Evolutionary conservation across 2,797 vertebrate species (phyloP), one percentile per base, ranked within the genome.

Genomic region (Onychomys arenicola): DNA sequence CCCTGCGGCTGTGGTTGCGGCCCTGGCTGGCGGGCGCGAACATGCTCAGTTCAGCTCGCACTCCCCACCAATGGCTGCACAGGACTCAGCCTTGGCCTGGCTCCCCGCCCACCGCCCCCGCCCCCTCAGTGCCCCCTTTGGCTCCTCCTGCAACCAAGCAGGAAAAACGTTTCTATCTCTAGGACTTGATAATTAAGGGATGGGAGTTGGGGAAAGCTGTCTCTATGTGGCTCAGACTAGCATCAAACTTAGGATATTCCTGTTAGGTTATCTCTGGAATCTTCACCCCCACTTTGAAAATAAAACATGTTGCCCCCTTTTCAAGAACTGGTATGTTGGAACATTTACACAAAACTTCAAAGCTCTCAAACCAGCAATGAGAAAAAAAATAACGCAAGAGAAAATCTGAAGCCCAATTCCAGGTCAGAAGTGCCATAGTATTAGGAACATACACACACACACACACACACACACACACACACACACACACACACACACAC

Each of bases 11-110:
- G 98, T 99, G 98, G 98, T 98, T 97, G 98, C 98, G 97, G 99
- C 99, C 97, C 17, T 96, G 98, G 98, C 98, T 96, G 98, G 99
- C 98, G 98, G 98, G 98, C 98, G 88, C 98, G 98, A 98, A 98
- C 98, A 98, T 99, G 99, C 99, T 99, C 99, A 98, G 98, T 98
- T 87, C 95, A 94, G 98, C 98, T 98, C 98, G 96, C 98, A 81
- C 96, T 98, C 97, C 98, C 98, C 97, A 98, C 98, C 98, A 98
- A 98, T 98, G 97, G 98, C 97, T 96, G 98, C 97, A 98, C 96
- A 63, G 95, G 94, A 10, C 52, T 5, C 95, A 69, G 98, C 75
- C 1, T n/a, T 10, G 32, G 90, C 87, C 91, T 13, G 91, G 21
- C 92, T 98, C 98, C 13, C 61, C 73, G 71, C 90, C 75, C 76